Percentiles rank a stretch among this genome's conserved stretches.
phyloP scores from a whole-genome alignment of 2,113 vertebrate species.

The Takifugu bimaculatus region DNA sequence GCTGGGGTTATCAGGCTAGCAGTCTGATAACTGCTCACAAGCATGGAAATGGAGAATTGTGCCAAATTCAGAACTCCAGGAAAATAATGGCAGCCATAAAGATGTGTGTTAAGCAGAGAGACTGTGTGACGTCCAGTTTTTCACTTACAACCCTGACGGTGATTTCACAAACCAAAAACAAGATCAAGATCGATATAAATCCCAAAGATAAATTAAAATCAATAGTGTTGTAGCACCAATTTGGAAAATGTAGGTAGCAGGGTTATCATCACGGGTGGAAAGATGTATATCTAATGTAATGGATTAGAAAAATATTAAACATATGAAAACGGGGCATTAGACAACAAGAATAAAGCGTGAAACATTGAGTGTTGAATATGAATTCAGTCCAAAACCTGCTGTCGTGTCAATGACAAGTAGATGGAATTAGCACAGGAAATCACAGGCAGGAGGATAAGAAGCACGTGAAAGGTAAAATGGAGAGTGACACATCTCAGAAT shows the following conservation, averaged over 20 bases:
- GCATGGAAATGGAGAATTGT: no score
- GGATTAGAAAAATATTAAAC: slow-evolving; percentile 38
- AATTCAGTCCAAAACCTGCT: slow-evolving; percentile 17
- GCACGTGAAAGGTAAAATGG: slow-evolving; percentile 8
- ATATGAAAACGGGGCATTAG: slow-evolving; percentile 27
- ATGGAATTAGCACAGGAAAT: slow-evolving; percentile 40
- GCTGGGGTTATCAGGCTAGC: no score
- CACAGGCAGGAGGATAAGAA: slow-evolving; percentile 22
- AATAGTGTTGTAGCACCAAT: slow-evolving; percentile 25
- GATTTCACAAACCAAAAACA: no score
- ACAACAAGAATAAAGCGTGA: slow-evolving; percentile 47
- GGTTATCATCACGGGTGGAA: slow-evolving; percentile 1
- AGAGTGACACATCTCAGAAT: neutral
- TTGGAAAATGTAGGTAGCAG: slow-evolving; percentile 7
- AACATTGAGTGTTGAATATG: slow-evolving; percentile 31
- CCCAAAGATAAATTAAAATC: slow-evolving; percentile 18
- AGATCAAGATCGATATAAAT: slow-evolving; percentile 2
- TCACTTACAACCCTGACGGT: no score
- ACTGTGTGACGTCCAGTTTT: no score
- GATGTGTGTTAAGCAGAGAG: no score
- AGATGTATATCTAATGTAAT: slow-evolving; percentile 32
- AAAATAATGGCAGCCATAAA: no score
- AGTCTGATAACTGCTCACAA: no score
- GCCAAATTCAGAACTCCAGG: no score
- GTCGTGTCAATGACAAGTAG: slow-evolving; percentile 25